Evolutionary conservation across 2,888 invertebrate genomes (phyloP).

Genomic region (Nemotelus nigrinus): DNA sequence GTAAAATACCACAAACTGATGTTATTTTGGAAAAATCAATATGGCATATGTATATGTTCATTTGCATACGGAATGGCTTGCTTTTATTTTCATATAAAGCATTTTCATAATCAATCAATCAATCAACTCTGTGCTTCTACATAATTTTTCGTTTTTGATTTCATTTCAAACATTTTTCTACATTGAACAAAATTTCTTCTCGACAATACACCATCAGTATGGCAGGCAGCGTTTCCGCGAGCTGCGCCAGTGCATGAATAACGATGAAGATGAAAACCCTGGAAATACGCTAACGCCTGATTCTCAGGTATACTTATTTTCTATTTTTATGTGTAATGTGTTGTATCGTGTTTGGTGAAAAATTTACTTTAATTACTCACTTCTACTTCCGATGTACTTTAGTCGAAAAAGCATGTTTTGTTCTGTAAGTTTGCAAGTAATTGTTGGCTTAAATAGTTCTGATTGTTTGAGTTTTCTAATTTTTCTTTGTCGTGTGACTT

Average conservation of each 20-base stretch:
- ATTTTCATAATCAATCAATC: neutral
- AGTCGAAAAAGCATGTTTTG: too few species aligned
- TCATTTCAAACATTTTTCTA: neutral
- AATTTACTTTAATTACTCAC: too few species aligned
- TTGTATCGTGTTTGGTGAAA: too few species aligned
- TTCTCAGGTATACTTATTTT: constrained; percentile 69
- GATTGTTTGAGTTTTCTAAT: neutral
- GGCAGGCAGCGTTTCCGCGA: constrained; percentile 84
- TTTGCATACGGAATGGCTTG: too few species aligned
- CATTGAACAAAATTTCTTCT: neutral
- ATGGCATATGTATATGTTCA: too few species aligned
- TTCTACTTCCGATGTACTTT: too few species aligned
- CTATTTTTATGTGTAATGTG: neutral
- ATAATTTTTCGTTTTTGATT: constrained; percentile 11
- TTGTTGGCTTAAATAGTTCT: neutral
- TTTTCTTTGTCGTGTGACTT: neutral
- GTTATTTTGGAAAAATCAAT: too few species aligned
- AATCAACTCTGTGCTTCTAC: constrained; percentile 30
- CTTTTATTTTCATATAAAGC: too few species aligned
- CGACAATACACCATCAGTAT: constrained; percentile 56
- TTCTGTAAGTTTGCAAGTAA: too few species aligned
- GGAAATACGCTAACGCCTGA: constrained; percentile 76
- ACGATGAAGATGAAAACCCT: constrained; percentile 82
- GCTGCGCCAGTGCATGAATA: constrained; percentile 85
- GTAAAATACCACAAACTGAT: too few species aligned